Evolutionary conservation across 1,140 invertebrate species (phyloP).

Genomic region (Leptinotarsa lineolata): DNA sequence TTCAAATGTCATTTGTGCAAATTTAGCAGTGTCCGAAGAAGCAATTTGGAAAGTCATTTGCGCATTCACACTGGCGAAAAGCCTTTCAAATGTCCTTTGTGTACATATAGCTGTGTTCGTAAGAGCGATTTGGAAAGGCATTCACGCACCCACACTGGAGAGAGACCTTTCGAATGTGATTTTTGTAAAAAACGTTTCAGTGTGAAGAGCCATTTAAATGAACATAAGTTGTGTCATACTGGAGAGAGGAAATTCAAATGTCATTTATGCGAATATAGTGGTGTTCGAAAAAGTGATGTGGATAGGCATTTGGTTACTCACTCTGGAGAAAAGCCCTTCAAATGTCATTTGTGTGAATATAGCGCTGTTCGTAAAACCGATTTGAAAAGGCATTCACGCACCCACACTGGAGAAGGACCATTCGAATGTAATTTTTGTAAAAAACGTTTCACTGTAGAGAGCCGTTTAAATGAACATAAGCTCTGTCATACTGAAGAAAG

Average conservation of each 20-base stretch:
- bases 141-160: not conserved
- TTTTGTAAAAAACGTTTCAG: slow-evolving; percentile 2
- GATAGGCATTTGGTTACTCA: not conserved
- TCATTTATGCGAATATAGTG: not conserved
- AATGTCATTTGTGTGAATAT: slow-evolving; percentile 1
- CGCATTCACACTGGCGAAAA: not conserved
- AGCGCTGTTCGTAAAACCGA: not conserved
- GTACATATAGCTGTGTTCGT: not conserved
- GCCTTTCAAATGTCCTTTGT: not conserved
- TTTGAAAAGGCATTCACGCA: not conserved
- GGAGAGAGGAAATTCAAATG: slow-evolving; percentile 10
- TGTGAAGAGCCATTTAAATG: not conserved
- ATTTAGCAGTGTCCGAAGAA: not conserved
- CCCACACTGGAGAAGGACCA: not conserved
- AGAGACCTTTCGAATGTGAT: slow-evolving; percentile 8
- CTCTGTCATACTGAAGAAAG: not conserved
- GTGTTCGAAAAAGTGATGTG: not conserved
- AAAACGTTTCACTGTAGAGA: not conserved
- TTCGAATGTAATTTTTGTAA: slow-evolving; percentile 16
- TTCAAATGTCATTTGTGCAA: slow-evolving; percentile 63
- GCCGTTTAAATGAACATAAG: not conserved
- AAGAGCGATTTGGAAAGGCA: not conserved
- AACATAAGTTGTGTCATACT: not conserved
- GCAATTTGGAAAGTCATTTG: not conserved
- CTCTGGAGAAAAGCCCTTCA: not conserved